Evolutionary conservation across 2,888 invertebrate species (phyloP).

Genomic region (Parnassius apollo): DNA sequence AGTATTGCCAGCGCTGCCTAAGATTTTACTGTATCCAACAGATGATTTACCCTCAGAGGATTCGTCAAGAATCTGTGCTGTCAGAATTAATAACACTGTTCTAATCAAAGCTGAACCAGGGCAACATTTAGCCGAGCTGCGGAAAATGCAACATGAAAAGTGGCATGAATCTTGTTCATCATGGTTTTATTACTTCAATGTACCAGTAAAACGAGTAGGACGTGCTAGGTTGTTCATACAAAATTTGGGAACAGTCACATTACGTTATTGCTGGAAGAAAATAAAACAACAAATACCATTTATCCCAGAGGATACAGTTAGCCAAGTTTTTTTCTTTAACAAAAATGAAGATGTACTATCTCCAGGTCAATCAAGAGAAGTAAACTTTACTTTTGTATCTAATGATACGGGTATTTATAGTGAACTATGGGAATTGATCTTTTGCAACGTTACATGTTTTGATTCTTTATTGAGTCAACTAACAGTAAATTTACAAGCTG

Average conservation of each 20-base stretch:
- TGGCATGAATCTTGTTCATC: constrained; percentile 52
- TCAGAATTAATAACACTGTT: constrained; percentile 64
- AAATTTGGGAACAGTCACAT: constrained; percentile 73
- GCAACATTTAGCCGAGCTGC: constrained; percentile 40
- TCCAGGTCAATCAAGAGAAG: constrained; percentile 69
- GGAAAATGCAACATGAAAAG: constrained; percentile 41
- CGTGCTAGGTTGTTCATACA: constrained; percentile 63
- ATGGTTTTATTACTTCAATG: constrained; percentile 72
- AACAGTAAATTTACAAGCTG: constrained; percentile 56
- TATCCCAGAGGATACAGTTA: constrained; percentile 52
- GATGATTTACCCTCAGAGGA: constrained; percentile 27
- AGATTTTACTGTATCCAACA: constrained; percentile 39
- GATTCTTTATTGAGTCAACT: constrained; percentile 51
- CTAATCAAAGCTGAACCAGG: constrained; percentile 50
- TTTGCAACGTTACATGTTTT: constrained; percentile 65
- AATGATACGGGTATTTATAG: constrained; percentile 55
- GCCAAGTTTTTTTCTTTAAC: constrained; percentile 78
- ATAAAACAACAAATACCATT: constrained; percentile 51
- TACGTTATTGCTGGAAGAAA: constrained; percentile 76
- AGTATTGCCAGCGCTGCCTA: constrained; percentile 48
- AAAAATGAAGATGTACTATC: constrained; percentile 77
- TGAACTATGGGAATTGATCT: constrained; percentile 75
- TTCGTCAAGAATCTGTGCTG: constrained; percentile 47
- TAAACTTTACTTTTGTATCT: constrained; percentile 74
- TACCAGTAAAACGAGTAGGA: constrained; percentile 51